Conservation (phyloP, 1,140 invertebrate genomes). For the Trypoxylus dichotomus region DNA sequence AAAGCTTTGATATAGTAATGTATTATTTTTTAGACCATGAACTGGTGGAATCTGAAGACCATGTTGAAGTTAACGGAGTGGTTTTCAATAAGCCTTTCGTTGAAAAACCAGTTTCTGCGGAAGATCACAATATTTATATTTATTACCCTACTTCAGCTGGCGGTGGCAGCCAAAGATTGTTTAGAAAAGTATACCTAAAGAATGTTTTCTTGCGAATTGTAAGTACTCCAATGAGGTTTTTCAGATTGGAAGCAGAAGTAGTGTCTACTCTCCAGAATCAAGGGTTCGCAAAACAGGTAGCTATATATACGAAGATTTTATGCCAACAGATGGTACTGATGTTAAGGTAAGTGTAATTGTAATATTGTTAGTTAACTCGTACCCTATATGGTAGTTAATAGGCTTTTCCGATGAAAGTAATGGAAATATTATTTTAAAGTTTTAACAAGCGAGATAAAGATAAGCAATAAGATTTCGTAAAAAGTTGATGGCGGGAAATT, state of each 20-base stretch:
- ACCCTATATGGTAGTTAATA: too few species aligned
- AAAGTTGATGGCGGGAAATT: too few species aligned
- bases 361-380: not conserved
- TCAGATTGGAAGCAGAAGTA: slow-evolving; percentile 96
- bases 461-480: too few species aligned
- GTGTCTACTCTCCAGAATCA: slow-evolving; percentile 96
- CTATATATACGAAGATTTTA: slow-evolving; percentile 99
- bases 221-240: slow-evolving; percentile 36
- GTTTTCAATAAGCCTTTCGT: slow-evolving; percentile 99
- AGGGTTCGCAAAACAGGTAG: slow-evolving; percentile 95
- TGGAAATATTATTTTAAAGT: too few species aligned
- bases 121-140: slow-evolving; percentile 99
- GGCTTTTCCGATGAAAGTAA: not conserved
- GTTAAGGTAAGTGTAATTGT: slow-evolving; percentile 66
- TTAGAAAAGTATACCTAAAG: slow-evolving; percentile 82
- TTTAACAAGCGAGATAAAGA: too few species aligned
- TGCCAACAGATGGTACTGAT: slow-evolving; percentile 98
- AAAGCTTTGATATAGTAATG: not conserved
- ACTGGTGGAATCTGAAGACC: slow-evolving; percentile 95
- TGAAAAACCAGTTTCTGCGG: slow-evolving; percentile 96
- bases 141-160: slow-evolving; percentile 99
- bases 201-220: not conserved
- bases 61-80: slow-evolving; percentile 97
- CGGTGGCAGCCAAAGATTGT: slow-evolving; percentile 92
- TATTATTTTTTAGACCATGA: slow-evolving; percentile 73